Percentiles rank a stretch among this genome's conserved stretches.
Conservation (phyloP, 1,140 invertebrate genomes). For the Steinernema feltiae region DNA sequence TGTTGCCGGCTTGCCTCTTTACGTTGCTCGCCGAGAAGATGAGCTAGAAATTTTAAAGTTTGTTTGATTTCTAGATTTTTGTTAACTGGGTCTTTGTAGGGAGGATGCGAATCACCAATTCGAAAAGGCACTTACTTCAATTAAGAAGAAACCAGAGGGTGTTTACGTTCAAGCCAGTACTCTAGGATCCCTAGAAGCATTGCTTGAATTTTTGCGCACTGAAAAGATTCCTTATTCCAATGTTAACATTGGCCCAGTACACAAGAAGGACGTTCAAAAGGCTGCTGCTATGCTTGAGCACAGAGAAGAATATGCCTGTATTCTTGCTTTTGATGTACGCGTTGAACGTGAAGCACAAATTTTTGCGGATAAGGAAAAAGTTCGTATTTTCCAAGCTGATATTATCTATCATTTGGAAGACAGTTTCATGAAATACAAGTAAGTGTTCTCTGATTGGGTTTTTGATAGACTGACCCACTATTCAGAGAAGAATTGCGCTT, state of each 20-base stretch:
- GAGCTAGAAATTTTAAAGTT: conserved; percentile 78
- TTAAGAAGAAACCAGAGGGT: conserved; percentile 80
- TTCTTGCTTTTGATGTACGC: conserved; percentile 98
- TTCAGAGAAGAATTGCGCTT: conserved; percentile 79
- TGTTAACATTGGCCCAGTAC: conserved; percentile 97
- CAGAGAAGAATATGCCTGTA: conserved; percentile 89
- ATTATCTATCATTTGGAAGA: conserved; percentile 99
- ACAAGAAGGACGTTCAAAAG: conserved; percentile 98
- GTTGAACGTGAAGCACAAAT: conserved; percentile 95
- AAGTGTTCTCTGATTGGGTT: conserved; percentile 10
- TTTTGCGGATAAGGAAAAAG: conserved; percentile 82
- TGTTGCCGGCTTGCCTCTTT: conserved; percentile 71
- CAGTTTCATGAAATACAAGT: conserved; percentile 79
- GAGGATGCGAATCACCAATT: conserved; percentile 61
- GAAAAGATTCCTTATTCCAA: conserved; percentile 98
- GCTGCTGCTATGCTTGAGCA: conserved; percentile 98
- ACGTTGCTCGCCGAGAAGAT: conserved; percentile 80
- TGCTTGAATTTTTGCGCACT: conserved; percentile 85
- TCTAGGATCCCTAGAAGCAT: conserved; percentile 89
- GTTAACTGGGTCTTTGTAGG: conserved; percentile 47
- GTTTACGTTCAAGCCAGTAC: conserved; percentile 99
- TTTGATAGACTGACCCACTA: not conserved
- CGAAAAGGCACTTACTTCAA: conserved; percentile 78
- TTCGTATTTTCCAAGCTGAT: conserved; percentile 96
- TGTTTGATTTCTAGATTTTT: conserved; percentile 37